Percentiles rank a stretch among this genome's conserved stretches.
Evolutionary conservation across 2,888 invertebrate species (phyloP).

Genomic region (Drosophila siamana): DNA sequence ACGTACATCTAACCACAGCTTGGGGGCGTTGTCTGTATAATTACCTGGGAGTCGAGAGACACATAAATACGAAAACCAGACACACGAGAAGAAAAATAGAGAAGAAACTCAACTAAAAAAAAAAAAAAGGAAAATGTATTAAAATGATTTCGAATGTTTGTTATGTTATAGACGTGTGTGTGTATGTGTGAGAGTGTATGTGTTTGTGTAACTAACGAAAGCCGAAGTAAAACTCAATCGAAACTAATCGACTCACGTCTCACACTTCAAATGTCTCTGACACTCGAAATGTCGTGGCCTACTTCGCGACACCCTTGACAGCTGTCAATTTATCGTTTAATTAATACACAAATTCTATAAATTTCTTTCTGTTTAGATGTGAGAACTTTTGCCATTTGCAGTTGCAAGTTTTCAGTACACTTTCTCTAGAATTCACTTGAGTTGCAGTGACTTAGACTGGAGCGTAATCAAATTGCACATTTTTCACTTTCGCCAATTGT

Average conservation of each 20-base stretch:
- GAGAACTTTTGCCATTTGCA: too few relatives aligned
- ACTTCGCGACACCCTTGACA: neutral
- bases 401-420: too few relatives aligned
- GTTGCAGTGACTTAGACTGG: too few relatives aligned
- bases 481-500: too few relatives aligned
- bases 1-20: neutral
- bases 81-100: slow-evolving; percentile 12
- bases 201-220: slow-evolving; percentile 25
- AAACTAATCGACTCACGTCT: neutral
- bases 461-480: too few relatives aligned
- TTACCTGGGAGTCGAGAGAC: slow-evolving; percentile 28
- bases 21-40: neutral
- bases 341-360: too few relatives aligned
- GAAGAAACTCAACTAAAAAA: neutral
- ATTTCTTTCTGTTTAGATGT: too few relatives aligned
- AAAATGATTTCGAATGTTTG: slow-evolving; percentile 21
- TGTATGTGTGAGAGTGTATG: slow-evolving; percentile 1
- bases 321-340: too few relatives aligned
- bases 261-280: too few relatives aligned
- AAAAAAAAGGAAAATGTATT: slow-evolving; percentile 1
- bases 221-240: slow-evolving; percentile 35
- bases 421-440: too few relatives aligned
- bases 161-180: neutral
- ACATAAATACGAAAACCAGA: slow-evolving; percentile 37
- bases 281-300: neutral